Base-by-base conservation (phyloP, 2,888 invertebrate genomes). In the Tipula unca region DNA sequence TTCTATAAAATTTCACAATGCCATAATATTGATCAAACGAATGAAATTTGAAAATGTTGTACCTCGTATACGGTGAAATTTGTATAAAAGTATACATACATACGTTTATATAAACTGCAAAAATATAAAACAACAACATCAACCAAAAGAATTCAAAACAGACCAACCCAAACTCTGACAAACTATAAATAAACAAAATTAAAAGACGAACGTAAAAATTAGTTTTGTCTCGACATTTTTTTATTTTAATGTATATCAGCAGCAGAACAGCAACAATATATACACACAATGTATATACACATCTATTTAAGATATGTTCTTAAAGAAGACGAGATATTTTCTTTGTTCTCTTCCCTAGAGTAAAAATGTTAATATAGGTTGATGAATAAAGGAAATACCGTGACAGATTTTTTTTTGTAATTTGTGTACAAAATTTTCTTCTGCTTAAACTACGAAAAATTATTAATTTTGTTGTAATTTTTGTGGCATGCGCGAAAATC, bases 131-230 rank as follows among this genome's bases (percentile, higher is more conserved):
- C 25, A 69, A 69, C 69, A 69, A 25, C 25, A 69, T 10, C 8
- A 69, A 69, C 25, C 25, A 69, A 2, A 69, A 25, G 10, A 69
- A 48, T 17, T 48, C 5, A 48, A 69, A 69, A 69, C 25, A 69
- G 69, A 69, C 69, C 69, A 69, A 69, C 69, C 69, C 69, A 69
- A 69, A 69, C 69, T 69, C 25, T 69, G 25, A 25, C 6, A 69
- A 54, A 69, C 69, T 69, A 69, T 69, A 69, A 69, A 69, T 69
- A 69, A n/a, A n/a, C n/a, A n/a, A 48, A 69, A 69, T 69, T 69
- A 69, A 69, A 25, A 69, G 25, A 17, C n/a, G 48, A 54, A 54
- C 48, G 48, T 69, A 25, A 69, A 69, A 69, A 25, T 69, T 69
- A 69, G 69, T 69, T 25, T 69, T 69, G 69, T 69, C 69, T 69